Evolutionary conservation across 2,888 invertebrate genomes (phyloP), one percentile per base, ranked within the genome.

Genomic region (Agriopis aurantiaria): DNA sequence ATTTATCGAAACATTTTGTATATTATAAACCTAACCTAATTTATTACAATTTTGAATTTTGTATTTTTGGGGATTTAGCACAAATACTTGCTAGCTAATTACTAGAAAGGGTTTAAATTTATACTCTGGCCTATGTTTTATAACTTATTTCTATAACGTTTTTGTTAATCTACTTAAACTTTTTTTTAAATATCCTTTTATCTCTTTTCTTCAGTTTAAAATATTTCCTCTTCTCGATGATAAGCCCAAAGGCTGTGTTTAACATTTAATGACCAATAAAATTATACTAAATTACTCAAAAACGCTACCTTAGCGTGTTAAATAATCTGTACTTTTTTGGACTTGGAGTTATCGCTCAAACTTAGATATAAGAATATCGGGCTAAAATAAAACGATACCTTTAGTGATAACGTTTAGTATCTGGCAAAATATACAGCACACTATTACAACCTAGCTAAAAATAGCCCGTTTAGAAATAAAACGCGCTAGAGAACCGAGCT

Each of bases 241-340:
- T 78, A 80, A 79, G 75, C 55, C 61, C 72, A 73, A 77, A 75
- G 79, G 76, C 79, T 78, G 74, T 79, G 82, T 77, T 77, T 74
- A 76, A 75, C 69, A 78, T 57, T 55, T 72, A 77, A 74, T 58
- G 75, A 74, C 73, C 72, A 71, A 74, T 74, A 73, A 66, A 57
- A 53, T 65, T 58, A 62, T 68, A 59, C 33, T 33, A 33, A 33
- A 23, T 65, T 23, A 71, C 60, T 68, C 55, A 63, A 62, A 57
- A 52, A 65, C 69, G 71, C 67, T 41, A 41, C 43, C 8, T 51
- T 45, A 45, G 70, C 66, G 65, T 71, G 33, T 65, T 52, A 61
- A 64, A 56, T 69, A 65, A 49, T 66, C 61, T 61, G 53, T 70
- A 74, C 65, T 69, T 68, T 76, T 74, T 76, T 73, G 65, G 66